Evolutionary conservation across 2,797 vertebrate species (phyloP).

Genomic region (Pogoniulus pusillus): DNA sequence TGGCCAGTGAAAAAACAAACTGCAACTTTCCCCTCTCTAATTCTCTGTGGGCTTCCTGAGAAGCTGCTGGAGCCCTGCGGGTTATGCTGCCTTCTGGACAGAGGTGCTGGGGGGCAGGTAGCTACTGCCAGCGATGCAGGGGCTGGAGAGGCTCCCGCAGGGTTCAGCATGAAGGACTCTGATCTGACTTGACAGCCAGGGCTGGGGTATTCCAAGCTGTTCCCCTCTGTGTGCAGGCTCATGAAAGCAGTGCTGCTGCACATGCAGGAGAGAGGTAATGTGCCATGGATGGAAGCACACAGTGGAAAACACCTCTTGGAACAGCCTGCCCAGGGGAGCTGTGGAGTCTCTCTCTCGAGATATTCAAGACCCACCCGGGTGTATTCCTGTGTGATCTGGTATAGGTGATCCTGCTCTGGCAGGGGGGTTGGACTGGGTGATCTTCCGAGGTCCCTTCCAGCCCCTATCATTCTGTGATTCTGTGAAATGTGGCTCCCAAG

Average conservation of each 20-base stretch:
- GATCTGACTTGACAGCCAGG: constrained; percentile 27
- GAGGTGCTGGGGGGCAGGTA: constrained; percentile 26
- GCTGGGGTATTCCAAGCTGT: background rate
- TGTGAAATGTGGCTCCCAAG: background rate
- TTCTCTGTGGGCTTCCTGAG: constrained; percentile 4
- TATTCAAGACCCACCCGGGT: too few relatives aligned
- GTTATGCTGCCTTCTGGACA: background rate
- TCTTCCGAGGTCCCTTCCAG: too few relatives aligned
- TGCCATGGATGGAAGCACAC: background rate
- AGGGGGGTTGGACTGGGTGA: too few relatives aligned
- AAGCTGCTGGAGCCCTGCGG: background rate
- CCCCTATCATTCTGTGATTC: too few relatives aligned
- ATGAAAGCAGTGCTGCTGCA: background rate
- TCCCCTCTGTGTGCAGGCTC: background rate
- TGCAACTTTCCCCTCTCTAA: background rate
- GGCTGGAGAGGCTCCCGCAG: background rate
- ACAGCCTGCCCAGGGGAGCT: too few relatives aligned
- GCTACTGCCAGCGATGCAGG: background rate
- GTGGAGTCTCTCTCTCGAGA: too few relatives aligned
- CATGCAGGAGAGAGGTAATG: background rate
- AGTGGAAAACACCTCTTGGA: background rate
- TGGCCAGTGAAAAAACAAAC: background rate
- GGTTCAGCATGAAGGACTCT: background rate
- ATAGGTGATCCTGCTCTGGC: too few relatives aligned
- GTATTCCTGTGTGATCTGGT: too few relatives aligned